Percentiles rank a stretch among this genome's conserved stretches.
phyloP scores from a whole-genome alignment of 2,888 invertebrate genomes.

The Lampropteryx suffumata region DNA sequence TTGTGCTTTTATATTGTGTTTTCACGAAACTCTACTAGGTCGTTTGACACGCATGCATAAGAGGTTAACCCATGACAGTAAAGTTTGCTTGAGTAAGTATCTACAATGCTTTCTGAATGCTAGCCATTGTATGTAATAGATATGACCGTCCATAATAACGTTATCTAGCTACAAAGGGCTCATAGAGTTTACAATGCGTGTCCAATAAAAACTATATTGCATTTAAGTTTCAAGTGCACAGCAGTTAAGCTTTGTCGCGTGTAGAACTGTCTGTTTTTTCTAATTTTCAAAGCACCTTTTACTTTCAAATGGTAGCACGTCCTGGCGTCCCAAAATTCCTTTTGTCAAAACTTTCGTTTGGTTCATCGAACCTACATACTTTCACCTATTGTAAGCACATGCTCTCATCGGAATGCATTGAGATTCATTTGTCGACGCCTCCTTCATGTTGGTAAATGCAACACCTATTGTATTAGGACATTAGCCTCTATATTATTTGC shows the following conservation, averaged over 20 bases:
- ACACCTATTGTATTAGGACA: conserved; percentile 46
- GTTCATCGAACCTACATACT: conserved; percentile 82
- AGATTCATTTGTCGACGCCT: conserved; percentile 68
- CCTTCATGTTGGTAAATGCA: conserved; percentile 52
- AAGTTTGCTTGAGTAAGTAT: background rate
- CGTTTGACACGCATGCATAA: conserved; percentile 13
- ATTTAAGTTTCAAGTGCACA: no score
- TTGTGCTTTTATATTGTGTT: no score
- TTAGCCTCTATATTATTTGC: conserved; percentile 26
- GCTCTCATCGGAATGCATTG: conserved; percentile 74
- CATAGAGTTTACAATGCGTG: no score
- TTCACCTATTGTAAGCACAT: conserved; percentile 75
- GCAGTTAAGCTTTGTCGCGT: background rate
- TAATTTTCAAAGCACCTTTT: conserved; percentile 43
- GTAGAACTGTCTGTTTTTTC: background rate
- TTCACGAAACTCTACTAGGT: conserved; percentile 18
- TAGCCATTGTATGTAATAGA: no score
- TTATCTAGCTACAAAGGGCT: no score
- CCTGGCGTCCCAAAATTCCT: conserved; percentile 53
- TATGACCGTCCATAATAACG: no score
- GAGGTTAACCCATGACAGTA: conserved; percentile 10
- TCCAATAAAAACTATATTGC: background rate
- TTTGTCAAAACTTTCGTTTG: conserved; percentile 73
- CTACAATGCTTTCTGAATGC: conserved; percentile 2
- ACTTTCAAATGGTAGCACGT: conserved; percentile 56